Conservation (phyloP, 2,797 vertebrate species). For the Anabacerthia variegaticeps region DNA sequence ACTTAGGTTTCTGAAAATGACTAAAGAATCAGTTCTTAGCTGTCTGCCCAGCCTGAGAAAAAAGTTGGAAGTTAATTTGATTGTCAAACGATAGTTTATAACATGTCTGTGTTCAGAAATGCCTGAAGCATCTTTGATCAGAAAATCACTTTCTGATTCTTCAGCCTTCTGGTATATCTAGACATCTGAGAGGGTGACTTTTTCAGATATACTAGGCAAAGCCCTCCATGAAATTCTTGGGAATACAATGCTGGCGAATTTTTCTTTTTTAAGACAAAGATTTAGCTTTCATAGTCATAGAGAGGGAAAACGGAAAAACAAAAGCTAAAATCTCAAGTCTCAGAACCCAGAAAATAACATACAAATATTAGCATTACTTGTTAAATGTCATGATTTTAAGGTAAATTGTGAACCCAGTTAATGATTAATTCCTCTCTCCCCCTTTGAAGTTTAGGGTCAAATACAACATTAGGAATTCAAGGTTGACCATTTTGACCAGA, state of each 20-base stretch:
- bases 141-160: background rate
- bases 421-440: background rate
- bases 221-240: background rate
- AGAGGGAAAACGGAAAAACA: rapidly evolving
- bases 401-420: rapidly evolving
- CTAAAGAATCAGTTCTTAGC: background rate
- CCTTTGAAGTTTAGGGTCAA: background rate
- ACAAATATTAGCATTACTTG: background rate
- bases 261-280: background rate
- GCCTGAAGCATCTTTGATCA: background rate
- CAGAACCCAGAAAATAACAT: background rate
- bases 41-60: background rate
- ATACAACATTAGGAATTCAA: background rate
- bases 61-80: background rate
- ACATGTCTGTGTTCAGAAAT: background rate
- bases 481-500: background rate
- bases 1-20: background rate
- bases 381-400: background rate
- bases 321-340: background rate
- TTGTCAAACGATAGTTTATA: background rate
- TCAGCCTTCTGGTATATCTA: background rate
- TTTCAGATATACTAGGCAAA: background rate
- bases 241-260: background rate
- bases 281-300: background rate
- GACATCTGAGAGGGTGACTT: background rate